Conservation (phyloP, 2,888 invertebrate species). For the Dysmachus trigonus region DNA sequence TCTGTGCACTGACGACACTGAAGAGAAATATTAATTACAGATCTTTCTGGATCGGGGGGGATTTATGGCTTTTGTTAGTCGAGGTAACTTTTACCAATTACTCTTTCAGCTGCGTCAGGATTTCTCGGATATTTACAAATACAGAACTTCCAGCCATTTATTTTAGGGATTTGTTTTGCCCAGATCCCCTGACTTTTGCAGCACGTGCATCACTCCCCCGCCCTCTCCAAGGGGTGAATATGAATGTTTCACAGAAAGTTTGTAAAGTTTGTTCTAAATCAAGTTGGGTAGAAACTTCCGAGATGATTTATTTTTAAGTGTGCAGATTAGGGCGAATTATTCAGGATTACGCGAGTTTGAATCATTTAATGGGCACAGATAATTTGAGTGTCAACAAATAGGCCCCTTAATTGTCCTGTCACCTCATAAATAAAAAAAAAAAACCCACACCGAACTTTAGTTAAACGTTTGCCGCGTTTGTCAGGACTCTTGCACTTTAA, state of each 20-base stretch:
- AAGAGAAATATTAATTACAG: not conserved
- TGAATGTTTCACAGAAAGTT: conserved; percentile 5
- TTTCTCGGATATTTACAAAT: conserved; percentile 7
- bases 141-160: not conserved
- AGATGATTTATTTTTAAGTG: conserved; percentile 6
- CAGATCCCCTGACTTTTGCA: not conserved
- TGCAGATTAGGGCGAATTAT: not conserved
- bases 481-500: not conserved
- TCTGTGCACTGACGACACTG: not conserved
- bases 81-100: not conserved
- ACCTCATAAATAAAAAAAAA: not conserved
- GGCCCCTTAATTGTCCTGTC: not conserved
- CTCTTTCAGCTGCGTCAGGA: not conserved
- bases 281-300: not conserved
- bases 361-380: not conserved
- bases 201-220: not conserved
- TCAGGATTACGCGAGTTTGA: not conserved
- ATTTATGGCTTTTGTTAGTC: not conserved
- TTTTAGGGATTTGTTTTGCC: not conserved
- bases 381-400: not conserved
- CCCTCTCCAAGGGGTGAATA: not conserved
- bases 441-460: not conserved
- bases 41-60: not conserved
- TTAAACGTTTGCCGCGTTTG: not conserved
- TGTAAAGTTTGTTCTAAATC: conserved; percentile 2